Conservation (phyloP, 2,113 vertebrate genomes). For the Lampris megalopsis region DNA sequence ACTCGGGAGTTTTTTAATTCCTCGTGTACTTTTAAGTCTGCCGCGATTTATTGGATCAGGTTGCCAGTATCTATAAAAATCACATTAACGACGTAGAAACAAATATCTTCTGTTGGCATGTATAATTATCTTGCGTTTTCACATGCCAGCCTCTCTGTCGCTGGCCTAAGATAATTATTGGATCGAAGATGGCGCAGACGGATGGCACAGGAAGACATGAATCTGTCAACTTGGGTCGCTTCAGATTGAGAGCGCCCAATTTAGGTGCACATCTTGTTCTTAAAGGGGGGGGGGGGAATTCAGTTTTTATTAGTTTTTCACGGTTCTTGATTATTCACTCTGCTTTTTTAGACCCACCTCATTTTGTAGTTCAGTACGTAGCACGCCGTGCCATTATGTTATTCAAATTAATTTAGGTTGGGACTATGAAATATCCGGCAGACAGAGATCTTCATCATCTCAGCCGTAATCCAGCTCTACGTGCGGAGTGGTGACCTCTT, state of each 20-base stretch:
- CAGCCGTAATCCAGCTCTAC: too few relatives aligned
- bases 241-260: constrained; percentile 66
- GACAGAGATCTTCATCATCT: too few relatives aligned
- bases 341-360: neutral
- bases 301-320: constrained; percentile 17
- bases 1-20: constrained; percentile 80
- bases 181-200: constrained; percentile 74
- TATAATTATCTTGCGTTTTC: constrained; percentile 83
- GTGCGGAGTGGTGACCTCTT: too few relatives aligned
- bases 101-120: constrained; percentile 81
- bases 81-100: constrained; percentile 79
- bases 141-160: constrained; percentile 77
- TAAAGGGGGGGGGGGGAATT: constrained; percentile 51
- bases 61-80: constrained; percentile 83
- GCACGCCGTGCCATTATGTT: too few relatives aligned
- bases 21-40: constrained; percentile 76
- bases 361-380: neutral
- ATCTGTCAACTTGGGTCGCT: constrained; percentile 76
- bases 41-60: constrained; percentile 81
- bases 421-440: too few relatives aligned
- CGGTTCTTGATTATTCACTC: neutral
- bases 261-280: constrained; percentile 69
- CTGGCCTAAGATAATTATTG: constrained; percentile 72
- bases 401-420: too few relatives aligned
- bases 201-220: constrained; percentile 74